phyloP scores from a whole-genome alignment of 2,797 vertebrate genomes.

The Rhyacichthys aspro region DNA sequence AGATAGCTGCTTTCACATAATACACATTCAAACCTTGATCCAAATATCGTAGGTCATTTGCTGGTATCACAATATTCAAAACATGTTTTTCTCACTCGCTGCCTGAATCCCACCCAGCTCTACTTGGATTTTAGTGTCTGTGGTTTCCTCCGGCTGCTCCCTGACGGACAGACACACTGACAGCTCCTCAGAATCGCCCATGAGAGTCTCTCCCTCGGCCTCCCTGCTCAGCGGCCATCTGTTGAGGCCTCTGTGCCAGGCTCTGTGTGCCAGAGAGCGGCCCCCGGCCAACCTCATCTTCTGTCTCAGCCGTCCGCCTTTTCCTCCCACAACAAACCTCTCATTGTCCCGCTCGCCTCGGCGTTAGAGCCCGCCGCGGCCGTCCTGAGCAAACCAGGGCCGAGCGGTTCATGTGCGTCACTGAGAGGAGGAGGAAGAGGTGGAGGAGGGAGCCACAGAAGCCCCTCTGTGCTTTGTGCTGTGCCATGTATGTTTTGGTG shows the following conservation, averaged over 20 bases:
- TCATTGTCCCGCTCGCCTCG: slow-evolving; percentile 69
- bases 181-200: slow-evolving; percentile 51
- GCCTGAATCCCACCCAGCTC: no score
- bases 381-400: slow-evolving; percentile 56
- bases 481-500: slow-evolving; percentile 46
- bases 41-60: no score
- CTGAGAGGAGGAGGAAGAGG: slow-evolving; percentile 16
- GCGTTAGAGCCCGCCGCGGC: slow-evolving; percentile 33
- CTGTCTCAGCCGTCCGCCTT: slow-evolving; percentile 67
- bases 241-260: slow-evolving; percentile 71
- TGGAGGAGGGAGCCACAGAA: slow-evolving; percentile 46
- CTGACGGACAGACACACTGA: slow-evolving; percentile 17
- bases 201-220: slow-evolving; percentile 62
- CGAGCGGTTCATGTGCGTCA: slow-evolving; percentile 59
- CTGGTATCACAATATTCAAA: no score
- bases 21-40: no score
- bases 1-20: no score
- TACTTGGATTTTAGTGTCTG: background rate
- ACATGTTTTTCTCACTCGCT: no score
- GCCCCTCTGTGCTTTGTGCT: slow-evolving; percentile 61
- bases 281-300: slow-evolving; percentile 65
- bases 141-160: slow-evolving; percentile 16
- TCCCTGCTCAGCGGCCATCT: slow-evolving; percentile 77
- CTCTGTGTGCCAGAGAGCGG: slow-evolving; percentile 65
- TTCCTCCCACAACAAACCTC: slow-evolving; percentile 73